Percentiles rank a stretch among this genome's conserved stretches.
phyloP scores from a whole-genome alignment of 2,888 invertebrate species.

The Oscheius sp. region DNA sequence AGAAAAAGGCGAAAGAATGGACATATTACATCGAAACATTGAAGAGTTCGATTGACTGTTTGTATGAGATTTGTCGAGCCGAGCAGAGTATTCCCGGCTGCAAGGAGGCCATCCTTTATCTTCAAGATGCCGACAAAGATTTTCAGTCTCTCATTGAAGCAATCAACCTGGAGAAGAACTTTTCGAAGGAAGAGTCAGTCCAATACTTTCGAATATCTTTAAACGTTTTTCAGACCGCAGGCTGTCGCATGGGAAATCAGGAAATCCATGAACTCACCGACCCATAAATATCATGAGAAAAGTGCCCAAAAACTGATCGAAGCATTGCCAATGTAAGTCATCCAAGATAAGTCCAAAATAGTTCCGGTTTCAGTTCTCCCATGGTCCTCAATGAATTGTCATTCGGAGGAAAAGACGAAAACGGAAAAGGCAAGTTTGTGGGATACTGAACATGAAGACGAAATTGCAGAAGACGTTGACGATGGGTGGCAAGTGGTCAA shows the following conservation, averaged over 20 bases:
- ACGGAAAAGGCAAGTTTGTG: conserved; percentile 2
- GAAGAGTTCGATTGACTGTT: conserved; percentile 90
- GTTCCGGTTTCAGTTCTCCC: conserved; percentile 8
- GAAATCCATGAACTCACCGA: conserved; percentile 79
- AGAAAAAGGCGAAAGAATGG: conserved; percentile 85
- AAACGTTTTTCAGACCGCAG: conserved; percentile 78
- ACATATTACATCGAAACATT: conserved; percentile 92
- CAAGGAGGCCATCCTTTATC: conserved; percentile 89
- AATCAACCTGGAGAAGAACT: conserved; percentile 92
- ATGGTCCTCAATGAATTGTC: conserved; percentile 22
- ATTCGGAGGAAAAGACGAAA: neutral
- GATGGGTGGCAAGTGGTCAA: conserved; percentile 59
- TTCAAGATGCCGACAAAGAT: conserved; percentile 92
- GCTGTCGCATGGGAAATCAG: conserved; percentile 95
- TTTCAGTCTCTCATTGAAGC: conserved; percentile 93
- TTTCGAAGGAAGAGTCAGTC: conserved; percentile 80
- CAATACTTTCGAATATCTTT: neutral
- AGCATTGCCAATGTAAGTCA: conserved; percentile 43
- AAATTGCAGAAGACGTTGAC: conserved; percentile 19
- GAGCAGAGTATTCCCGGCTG: conserved; percentile 94
- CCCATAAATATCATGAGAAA: conserved; percentile 39
- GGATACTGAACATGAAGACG: neutral
- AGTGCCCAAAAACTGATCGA: conserved; percentile 33
- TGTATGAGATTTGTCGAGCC: conserved; percentile 93
- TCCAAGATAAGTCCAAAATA: neutral